Evolutionary conservation across 2,797 vertebrate genomes (phyloP), one percentile per base, ranked within the genome.

Genomic region (Octomys mimax): DNA sequence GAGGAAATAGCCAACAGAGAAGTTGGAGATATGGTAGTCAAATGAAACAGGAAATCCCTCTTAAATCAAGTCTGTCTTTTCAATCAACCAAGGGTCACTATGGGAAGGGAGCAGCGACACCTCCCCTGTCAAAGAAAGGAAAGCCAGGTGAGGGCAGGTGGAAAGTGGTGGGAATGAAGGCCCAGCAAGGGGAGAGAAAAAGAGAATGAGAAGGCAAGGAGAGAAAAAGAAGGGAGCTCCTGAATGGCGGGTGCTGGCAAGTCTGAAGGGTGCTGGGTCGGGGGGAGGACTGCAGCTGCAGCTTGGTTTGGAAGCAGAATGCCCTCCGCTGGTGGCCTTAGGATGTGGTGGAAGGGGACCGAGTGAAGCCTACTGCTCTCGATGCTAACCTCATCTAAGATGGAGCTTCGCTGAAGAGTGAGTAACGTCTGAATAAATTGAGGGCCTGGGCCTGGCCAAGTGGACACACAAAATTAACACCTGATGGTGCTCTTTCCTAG

Each of bases 91-190:
- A 89, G 61, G 46, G 22, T 81, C 39, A 49, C 88, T 11, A 46
- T 59, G 0, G 1, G 22, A 77, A 77, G 70, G n/a, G 66, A 81
- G 19, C 39, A 49, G 57, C 0, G 39, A n/a, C 26, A n/a, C 13
- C 14, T 57, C 33, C 73, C 66, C 24, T 89, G 46, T 81, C 64
- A 96, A 90, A 89, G 89, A 81, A 80, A 80, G 11, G 49, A 57
- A 66, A 86, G 12, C 4, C 71, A 33, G 42, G 39, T 31, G n/a
- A 57, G 59, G 22, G 77, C 26, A 36, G 3, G 54, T 75, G 64
- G 36, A 46, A 89, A 71, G n/a, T 80, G n/a, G 24, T 89, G 5
- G 80, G 93, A 81, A 83, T 28, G 52, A 64, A 19, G 2, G 21
- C 4, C 75, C n/a, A 92, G 21, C 1, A 39, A 18, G 62, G 36